These are phyloP conservation scores for Cinclus cinclus DNA, from an alignment of 2,113 vertebrate species.

Conservation along the genomic window DNA sequence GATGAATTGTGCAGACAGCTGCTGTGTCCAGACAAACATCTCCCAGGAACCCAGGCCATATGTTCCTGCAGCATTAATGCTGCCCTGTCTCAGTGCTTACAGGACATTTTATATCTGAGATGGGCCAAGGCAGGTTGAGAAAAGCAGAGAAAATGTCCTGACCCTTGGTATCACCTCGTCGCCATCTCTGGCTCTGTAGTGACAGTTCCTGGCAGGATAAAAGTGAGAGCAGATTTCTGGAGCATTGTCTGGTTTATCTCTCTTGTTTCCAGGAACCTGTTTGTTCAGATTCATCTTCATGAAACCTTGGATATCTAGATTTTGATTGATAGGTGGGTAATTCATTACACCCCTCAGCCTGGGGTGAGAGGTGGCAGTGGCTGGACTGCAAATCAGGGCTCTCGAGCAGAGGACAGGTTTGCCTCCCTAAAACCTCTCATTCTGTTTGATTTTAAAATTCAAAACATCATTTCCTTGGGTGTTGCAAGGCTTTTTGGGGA, in stretches of 20 bases:
- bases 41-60: neutral
- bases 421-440: neutral
- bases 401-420: neutral
- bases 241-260: neutral
- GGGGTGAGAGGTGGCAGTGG: neutral
- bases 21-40: neutral
- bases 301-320: neutral
- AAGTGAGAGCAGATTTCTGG: neutral
- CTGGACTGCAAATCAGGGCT: neutral
- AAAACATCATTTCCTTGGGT: neutral
- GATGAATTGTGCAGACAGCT: constrained; percentile 27
- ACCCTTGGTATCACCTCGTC: neutral
- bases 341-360: neutral
- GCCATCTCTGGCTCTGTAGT: neutral
- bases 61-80: neutral
- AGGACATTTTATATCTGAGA: neutral
- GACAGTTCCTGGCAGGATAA: neutral
- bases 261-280: neutral
- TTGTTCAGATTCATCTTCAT: neutral
- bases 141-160: neutral
- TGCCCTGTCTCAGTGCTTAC: neutral
- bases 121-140: neutral
- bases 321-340: neutral
- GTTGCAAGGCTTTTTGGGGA: neutral
- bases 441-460: neutral